Conservation (phyloP, 2,797 vertebrate species). For the Acanthiza pusilla region DNA sequence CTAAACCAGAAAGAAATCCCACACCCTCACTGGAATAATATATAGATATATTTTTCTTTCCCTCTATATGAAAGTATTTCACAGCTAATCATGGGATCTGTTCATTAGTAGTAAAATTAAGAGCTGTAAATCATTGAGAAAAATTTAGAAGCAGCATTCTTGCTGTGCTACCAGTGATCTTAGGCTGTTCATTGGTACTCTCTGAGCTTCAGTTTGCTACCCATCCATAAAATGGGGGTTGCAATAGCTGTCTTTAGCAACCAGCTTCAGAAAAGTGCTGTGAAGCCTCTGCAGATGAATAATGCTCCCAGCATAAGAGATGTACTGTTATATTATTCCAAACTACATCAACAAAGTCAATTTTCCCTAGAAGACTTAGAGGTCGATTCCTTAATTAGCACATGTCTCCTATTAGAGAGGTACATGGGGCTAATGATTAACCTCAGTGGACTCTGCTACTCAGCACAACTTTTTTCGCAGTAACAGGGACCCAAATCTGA, state of each 20-base stretch:
- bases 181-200: neutral
- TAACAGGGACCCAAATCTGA: neutral
- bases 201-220: neutral
- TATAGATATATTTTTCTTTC: neutral
- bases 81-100: neutral
- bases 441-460: neutral
- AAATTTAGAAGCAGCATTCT: neutral
- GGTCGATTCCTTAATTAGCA: neutral
- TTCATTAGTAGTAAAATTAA: neutral
- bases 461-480: neutral
- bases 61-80: neutral
- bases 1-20: neutral
- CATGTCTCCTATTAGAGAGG: neutral
- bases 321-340: neutral
- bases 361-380: neutral
- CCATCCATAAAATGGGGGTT: neutral
- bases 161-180: neutral
- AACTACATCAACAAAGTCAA: neutral
- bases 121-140: neutral
- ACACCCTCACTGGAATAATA: neutral
- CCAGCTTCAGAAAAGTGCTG: neutral
- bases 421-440: neutral
- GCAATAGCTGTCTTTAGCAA: neutral
- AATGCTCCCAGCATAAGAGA: neutral
- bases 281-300: neutral